phyloP scores from a whole-genome alignment of 2,113 vertebrate species.

The Agelaius phoeniceus region DNA sequence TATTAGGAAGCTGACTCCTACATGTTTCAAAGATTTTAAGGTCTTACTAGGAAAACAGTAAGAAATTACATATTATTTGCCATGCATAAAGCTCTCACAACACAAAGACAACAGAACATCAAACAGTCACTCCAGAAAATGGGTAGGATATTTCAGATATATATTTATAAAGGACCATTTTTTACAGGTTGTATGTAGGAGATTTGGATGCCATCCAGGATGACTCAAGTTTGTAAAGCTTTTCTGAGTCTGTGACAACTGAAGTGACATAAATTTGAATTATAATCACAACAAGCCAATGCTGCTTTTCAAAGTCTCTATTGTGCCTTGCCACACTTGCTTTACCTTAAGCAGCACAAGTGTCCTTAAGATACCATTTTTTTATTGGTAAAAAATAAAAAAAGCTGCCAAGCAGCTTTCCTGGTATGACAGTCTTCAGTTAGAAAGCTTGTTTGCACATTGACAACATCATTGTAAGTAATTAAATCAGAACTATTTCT shows the following conservation, averaged over 20 bases:
- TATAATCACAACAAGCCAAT: slow-evolving; percentile 2
- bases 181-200: slow-evolving; percentile 27
- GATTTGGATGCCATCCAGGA: slow-evolving; percentile 17
- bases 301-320: slow-evolving; percentile 6
- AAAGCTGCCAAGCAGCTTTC: not conserved
- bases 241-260: slow-evolving; percentile 25
- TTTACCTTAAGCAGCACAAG: not conserved
- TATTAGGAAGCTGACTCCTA: not conserved
- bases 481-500: not conserved
- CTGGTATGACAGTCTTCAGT: not conserved
- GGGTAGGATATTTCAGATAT: not conserved
- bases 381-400: not conserved
- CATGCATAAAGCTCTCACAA: not conserved
- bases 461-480: not conserved
- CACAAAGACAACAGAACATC: not conserved
- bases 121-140: not conserved
- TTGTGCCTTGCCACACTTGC: not conserved
- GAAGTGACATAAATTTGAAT: slow-evolving; percentile 46
- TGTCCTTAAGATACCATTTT: not conserved
- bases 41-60: not conserved
- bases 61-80: not conserved
- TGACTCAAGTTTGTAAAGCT: slow-evolving; percentile 49
- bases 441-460: not conserved
- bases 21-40: not conserved
- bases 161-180: not conserved